Evolutionary conservation across 30 jellyfish, hydroid and myxozoan genomes (phyloP), one percentile per base, ranked within the genome.

Genomic region (Mastigias papua): DNA sequence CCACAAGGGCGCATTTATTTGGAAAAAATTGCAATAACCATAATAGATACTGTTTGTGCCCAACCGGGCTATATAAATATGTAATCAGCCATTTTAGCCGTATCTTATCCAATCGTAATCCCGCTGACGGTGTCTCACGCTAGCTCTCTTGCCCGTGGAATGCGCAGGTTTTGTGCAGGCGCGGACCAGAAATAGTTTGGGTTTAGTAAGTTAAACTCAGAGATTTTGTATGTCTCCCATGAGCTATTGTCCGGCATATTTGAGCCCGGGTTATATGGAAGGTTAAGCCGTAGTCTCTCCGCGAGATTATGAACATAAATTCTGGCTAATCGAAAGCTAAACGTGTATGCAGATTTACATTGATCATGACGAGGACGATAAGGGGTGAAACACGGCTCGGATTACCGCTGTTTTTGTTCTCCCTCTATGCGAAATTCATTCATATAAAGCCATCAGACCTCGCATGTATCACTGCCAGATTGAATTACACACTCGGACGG

Each of bases 281-380:
- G 78, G 89, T 78, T 78, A 78, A 78, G 89, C 89, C 78, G 34
- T 25, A 23, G 89, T 78, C 89, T 78, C 79, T 78, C 89, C 89
- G 77, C 89, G 77, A 61, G 89, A 78, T 78, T 78, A 78, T 49
- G 57, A 61, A 78, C 89, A 78, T 78, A 58, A 78, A 77, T 60
- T 78, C 77, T 78, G 89, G 89, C 78, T 78, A 71, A 61, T 78
- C 69, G 35, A 25, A 63, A 64, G 79, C 89, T 60, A 58, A 58
- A 61, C 64, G 78, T 78, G 71, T 57, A 63, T 63, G 48, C 84
- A 20, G 77, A 76, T 76, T 76, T 76, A 70, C 51, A 79, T 78
- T 58, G 70, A 58, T 27, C 4, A 58, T 58, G 70, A 27, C 70
- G 25, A 58, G 57, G 84, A 73, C 69, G 84, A 73, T 73, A n/a